Evolutionary conservation across 2,113 vertebrate genomes (phyloP).

Genomic region (Salvelinus alpinus): DNA sequence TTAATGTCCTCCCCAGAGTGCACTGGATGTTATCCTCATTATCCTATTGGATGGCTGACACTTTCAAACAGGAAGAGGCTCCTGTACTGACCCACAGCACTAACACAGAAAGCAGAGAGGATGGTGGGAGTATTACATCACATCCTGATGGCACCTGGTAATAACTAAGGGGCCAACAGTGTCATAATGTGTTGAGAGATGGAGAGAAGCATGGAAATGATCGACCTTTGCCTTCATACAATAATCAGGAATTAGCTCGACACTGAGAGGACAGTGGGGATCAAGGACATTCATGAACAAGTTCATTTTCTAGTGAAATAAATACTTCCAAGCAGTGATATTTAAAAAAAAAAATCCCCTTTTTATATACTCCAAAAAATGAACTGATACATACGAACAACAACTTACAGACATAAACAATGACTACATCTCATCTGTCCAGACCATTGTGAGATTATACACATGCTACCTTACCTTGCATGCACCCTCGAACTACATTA

Average conservation of each 20-base stretch:
- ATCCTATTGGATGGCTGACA: constrained; percentile 55
- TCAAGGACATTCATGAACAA: too few species aligned
- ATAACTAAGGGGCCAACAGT: neutral
- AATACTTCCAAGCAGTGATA: neutral
- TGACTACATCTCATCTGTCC: constrained; percentile 41
- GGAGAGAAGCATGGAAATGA: neutral
- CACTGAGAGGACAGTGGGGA: too few species aligned
- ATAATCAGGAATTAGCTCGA: too few species aligned
- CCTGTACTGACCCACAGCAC: constrained; percentile 41
- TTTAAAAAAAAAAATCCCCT: neutral
- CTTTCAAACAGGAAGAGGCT: constrained; percentile 50
- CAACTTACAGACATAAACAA: constrained; percentile 37
- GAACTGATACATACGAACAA: neutral
- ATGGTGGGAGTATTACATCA: constrained; percentile 39
- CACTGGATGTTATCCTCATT: constrained; percentile 57
- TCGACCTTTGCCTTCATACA: too few species aligned
- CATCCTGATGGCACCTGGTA: constrained; percentile 18
- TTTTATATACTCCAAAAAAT: neutral
- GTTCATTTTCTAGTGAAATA: too few species aligned
- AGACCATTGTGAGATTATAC: constrained; percentile 17
- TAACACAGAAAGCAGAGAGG: constrained; percentile 46
- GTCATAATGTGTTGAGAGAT: neutral
- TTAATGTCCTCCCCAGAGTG: constrained; percentile 38
- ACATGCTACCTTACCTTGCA: too few species aligned
- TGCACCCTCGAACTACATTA: neutral